These are phyloP conservation scores for Ligdia adustata DNA, from an alignment of 2,888 invertebrate genomes.

Conservation along the genomic window DNA sequence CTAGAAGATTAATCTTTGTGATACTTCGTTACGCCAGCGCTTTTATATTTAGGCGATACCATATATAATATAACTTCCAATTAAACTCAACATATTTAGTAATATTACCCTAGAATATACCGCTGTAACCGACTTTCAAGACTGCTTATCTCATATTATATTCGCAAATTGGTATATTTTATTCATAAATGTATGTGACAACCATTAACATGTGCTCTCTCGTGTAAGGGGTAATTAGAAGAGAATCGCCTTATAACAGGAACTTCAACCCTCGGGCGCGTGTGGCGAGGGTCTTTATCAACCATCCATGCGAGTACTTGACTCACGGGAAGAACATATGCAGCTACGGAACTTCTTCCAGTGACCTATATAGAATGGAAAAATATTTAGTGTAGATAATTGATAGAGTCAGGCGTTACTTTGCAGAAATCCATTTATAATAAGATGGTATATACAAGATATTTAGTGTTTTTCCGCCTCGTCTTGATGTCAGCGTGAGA, in stretches of 20 bases:
- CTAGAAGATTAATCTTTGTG: too few relatives aligned
- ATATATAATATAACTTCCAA: too few relatives aligned
- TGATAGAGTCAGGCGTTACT: too few relatives aligned
- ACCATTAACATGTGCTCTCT: slow-evolving; percentile 31
- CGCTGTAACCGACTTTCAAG: not conserved
- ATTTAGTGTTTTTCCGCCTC: too few relatives aligned
- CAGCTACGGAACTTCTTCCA: slow-evolving; percentile 7
- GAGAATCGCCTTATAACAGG: slow-evolving; percentile 45
- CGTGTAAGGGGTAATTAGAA: slow-evolving; percentile 45
- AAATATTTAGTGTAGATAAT: too few relatives aligned
- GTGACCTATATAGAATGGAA: not conserved
- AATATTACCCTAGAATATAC: too few relatives aligned
- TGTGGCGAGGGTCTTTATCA: slow-evolving; percentile 40
- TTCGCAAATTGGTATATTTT: slow-evolving; percentile 23
- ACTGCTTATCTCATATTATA: slow-evolving; percentile 2
- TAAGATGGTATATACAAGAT: too few relatives aligned
- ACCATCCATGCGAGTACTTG: slow-evolving; percentile 10
- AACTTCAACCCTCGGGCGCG: slow-evolving; percentile 49
- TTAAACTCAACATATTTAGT: too few relatives aligned
- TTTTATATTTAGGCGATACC: too few relatives aligned
- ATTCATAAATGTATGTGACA: slow-evolving; percentile 23
- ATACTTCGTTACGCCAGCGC: too few relatives aligned
- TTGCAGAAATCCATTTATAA: too few relatives aligned
- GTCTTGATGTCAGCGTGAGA: too few relatives aligned
- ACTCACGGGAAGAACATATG: slow-evolving; percentile 16